These are phyloP conservation scores for Seira ritae DNA, from an alignment of 2,888 invertebrate species.

Conservation along the genomic window DNA sequence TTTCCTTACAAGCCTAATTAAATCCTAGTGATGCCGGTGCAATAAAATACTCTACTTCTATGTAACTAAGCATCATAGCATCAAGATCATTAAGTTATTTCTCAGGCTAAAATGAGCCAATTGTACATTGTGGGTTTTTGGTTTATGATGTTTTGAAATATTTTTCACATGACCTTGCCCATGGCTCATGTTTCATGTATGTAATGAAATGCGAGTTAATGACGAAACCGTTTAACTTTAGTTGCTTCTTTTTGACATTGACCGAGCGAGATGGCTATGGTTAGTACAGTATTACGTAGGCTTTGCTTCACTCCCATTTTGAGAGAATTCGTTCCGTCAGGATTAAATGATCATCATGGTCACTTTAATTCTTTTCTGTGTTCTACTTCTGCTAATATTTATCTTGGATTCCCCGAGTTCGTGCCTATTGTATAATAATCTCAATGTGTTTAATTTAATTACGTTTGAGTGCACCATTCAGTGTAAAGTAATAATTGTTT, in stretches of 20 bases:
- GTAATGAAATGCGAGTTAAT: neutral
- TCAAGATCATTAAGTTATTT: no score
- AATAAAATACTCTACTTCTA: neutral
- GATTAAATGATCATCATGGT: no score
- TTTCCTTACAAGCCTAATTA: neutral
- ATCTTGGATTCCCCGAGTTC: no score
- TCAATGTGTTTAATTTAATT: neutral
- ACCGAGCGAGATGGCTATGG: no score
- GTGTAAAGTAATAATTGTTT: no score
- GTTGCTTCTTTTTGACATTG: neutral
- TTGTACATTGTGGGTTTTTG: neutral
- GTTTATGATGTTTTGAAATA: neutral
- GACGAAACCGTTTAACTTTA: neutral
- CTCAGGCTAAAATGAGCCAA: neutral
- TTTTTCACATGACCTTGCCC: slow-evolving; percentile 46
- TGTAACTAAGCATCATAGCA: no score
- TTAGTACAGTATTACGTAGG: no score
- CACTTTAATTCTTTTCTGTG: neutral
- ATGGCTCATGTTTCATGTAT: neutral
- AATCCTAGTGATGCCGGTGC: neutral
- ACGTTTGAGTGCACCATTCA: slow-evolving; percentile 31
- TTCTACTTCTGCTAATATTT: no score
- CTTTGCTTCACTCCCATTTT: no score
- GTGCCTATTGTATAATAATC: neutral
- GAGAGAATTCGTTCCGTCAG: no score